Evolutionary conservation across 2,888 invertebrate genomes (phyloP).

Genomic region (Zele albiditarsus): DNA sequence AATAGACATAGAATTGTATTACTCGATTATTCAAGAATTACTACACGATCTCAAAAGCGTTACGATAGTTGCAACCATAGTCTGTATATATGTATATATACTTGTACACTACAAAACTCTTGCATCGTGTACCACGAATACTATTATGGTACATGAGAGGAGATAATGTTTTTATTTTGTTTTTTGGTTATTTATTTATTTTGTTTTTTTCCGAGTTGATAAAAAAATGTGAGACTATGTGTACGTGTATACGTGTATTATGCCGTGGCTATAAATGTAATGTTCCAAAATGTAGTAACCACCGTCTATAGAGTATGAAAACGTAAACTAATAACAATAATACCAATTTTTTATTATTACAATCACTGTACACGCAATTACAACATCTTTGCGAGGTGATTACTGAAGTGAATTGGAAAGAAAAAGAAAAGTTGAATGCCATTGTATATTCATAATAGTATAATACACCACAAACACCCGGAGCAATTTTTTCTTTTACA

Average conservation of each 20-base stretch:
- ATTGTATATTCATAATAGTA: neutral
- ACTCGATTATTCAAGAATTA: conserved; percentile 34
- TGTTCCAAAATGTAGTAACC: conserved; percentile 28
- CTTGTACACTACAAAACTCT: conserved; percentile 19
- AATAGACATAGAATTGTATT: conserved; percentile 30
- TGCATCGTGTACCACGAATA: neutral
- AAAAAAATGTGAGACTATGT: neutral
- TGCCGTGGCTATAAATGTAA: conserved; percentile 31
- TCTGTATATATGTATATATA: neutral
- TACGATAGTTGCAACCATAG: conserved; percentile 17
- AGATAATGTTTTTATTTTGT: conserved; percentile 7
- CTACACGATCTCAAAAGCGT: conserved; percentile 32
- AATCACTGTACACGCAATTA: conserved; percentile 42
- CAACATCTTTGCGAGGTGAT: conserved; percentile 1
- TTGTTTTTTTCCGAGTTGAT: neutral
- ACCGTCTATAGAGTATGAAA: conserved; percentile 26
- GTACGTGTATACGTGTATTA: conserved; percentile 7
- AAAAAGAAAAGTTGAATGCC: neutral
- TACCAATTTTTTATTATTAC: conserved; percentile 39
- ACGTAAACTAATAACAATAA: conserved; percentile 41
- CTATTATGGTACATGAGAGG: neutral
- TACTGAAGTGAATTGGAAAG: conserved; percentile 6
- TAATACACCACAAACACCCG: neutral
- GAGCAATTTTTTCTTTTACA: neutral
- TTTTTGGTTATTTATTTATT: neutral